Base-by-base conservation (phyloP, 2,888 invertebrate genomes). In the Nesidiocoris tenuis region DNA sequence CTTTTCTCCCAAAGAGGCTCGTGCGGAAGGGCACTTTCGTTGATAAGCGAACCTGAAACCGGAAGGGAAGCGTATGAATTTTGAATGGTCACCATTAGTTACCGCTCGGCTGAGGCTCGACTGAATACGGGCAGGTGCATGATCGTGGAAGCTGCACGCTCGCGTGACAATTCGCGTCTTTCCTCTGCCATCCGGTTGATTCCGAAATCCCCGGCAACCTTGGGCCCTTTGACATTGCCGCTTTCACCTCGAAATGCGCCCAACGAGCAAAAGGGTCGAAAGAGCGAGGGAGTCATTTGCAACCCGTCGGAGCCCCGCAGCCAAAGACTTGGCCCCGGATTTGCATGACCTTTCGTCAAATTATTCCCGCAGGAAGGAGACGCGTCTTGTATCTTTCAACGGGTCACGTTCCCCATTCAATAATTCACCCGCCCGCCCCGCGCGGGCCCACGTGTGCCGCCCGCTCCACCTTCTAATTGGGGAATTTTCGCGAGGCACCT, bases 311-410 rank as follows among this genome's bases (percentile, higher is more conserved):
- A 22, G 25, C 21, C n/a, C 22, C 3, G 39, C 39, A 7, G 5
- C 39, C 39, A 56, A 23, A 70, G 59, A 70, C 59, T n/a, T n/a
- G 59, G 59, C 59, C 23, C 56, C 5, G 21, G 70, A 70, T 70
- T 70, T 70, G 59, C 70, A 70, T 70, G 70, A 70, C 17, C 70
- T 70, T 59, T 59, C 70, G 23, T 70, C 70, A 70, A 70, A 70
- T 67, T 59, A 70, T 59, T 59, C 57, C 70, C 70, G 24, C 22
- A 18, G 59, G 70, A 59, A 9, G 59, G 70, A 25, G 9, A 24
- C 70, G 57, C 59, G 70, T 59, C 57, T 70, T 70, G 70, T 70
- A 70, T 70, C 57, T 70, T 70, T 70, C 59, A 70, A 70, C 57
- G 59, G 70, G 59, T 57, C 70, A 59, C 70, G 70, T 70, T 59